Evolutionary conservation across 2,797 vertebrate genomes (phyloP).

Genomic region (Poecile montanus): DNA sequence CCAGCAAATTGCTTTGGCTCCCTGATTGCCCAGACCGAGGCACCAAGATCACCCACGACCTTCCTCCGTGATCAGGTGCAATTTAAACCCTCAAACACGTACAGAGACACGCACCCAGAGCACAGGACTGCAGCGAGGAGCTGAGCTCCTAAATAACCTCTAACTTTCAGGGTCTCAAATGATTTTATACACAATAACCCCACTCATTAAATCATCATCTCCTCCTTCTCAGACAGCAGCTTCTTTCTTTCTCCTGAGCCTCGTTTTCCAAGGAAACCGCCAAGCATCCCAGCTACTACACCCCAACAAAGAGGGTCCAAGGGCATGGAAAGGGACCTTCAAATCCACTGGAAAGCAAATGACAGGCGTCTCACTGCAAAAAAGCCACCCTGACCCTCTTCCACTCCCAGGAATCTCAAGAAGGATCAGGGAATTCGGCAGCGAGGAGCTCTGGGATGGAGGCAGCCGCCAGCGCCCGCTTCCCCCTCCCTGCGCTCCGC

Average conservation of each 20-base stretch:
- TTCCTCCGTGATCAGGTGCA: rapidly evolving
- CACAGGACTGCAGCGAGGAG: neutral
- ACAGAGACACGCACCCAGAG: rapidly evolving
- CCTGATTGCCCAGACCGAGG: rapidly evolving
- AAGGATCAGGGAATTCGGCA: neutral
- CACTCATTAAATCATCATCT: neutral
- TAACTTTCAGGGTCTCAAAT: neutral
- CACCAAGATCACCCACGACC: rapidly evolving
- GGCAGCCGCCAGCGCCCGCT: neutral
- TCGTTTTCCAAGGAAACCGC: neutral
- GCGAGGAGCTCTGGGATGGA: neutral
- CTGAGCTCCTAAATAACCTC: neutral
- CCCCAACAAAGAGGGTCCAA: rapidly evolving
- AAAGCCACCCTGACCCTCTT: neutral
- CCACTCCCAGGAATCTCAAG: neutral
- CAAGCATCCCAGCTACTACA: neutral
- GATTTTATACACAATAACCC: neutral
- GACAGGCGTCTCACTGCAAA: rapidly evolving
- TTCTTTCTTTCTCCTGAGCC: neutral
- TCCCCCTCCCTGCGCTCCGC: neutral
- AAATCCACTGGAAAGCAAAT: neutral
- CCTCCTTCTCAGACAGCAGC: neutral
- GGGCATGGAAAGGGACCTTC: neutral
- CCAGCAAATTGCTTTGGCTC: neutral
- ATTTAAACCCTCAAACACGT: rapidly evolving